Conservation (phyloP, 2,888 invertebrate species). For the Hartigia nigra region DNA sequence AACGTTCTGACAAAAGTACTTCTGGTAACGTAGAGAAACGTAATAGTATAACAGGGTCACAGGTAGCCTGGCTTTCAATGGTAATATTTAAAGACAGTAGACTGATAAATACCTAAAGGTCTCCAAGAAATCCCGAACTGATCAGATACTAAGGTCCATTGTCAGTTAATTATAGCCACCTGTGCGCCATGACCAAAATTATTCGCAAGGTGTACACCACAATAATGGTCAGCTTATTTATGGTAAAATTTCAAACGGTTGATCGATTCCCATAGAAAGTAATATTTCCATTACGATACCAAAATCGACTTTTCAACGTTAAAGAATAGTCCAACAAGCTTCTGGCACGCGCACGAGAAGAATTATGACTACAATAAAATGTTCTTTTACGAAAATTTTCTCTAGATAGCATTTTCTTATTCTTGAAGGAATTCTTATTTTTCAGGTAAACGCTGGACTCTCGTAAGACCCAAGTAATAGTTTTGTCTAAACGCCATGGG, state of each 20-base stretch:
- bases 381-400: neutral
- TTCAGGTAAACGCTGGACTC: neutral
- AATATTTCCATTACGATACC: neutral
- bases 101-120: neutral
- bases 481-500: neutral
- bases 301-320: neutral
- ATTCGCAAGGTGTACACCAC: neutral
- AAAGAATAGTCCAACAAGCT: neutral
- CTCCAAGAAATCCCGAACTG: neutral
- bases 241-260: neutral
- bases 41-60: neutral
- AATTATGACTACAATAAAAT: neutral
- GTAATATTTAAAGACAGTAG: neutral
- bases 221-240: constrained; percentile 2
- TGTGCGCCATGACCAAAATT: neutral
- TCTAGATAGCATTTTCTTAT: neutral
- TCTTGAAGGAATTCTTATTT: neutral
- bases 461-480: neutral
- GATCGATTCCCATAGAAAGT: neutral
- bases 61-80: neutral
- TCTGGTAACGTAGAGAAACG: neutral
- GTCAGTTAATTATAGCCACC: constrained; percentile 6
- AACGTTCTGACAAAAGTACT: neutral
- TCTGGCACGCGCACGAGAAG: neutral
- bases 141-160: neutral